These are phyloP conservation scores for Fregata magnificens DNA, from an alignment of 2,113 vertebrate species.

Conservation along the genomic window DNA sequence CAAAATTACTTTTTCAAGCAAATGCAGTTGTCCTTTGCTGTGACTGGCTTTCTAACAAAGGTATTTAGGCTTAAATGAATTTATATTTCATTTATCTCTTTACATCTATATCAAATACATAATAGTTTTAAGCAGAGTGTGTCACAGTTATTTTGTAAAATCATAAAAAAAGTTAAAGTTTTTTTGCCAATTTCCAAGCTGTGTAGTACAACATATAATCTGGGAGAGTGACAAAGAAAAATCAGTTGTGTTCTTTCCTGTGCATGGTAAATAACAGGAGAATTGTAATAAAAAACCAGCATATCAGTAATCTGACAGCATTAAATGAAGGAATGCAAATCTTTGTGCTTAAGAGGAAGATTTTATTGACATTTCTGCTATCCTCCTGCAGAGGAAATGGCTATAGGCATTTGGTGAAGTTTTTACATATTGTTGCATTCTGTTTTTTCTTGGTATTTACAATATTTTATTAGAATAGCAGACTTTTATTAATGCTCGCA, in stretches of 20 bases:
- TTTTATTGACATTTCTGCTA: neutral
- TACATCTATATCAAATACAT: neutral
- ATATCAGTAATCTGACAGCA: neutral
- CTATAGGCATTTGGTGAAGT: neutral
- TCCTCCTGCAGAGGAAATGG: neutral
- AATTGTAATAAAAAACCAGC: neutral
- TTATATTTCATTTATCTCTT: neutral
- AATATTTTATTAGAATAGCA: neutral
- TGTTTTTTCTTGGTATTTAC: neutral
- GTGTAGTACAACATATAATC: neutral
- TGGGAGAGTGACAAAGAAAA: neutral
- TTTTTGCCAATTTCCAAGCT: neutral
- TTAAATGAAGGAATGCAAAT: conserved; percentile 2
- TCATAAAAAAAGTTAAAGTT: neutral
- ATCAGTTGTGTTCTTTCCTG: neutral
- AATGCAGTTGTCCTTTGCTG: neutral
- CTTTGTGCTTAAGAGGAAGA: neutral
- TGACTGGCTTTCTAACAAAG: neutral
- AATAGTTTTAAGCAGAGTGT: neutral
- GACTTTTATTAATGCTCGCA: neutral
- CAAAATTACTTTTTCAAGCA: neutral
- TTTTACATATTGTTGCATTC: neutral
- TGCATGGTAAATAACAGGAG: neutral
- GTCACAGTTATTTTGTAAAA: neutral
- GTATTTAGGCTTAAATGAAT: neutral